Conservation (phyloP, 2,888 invertebrate genomes). For the Drosophila acutilabella region DNA sequence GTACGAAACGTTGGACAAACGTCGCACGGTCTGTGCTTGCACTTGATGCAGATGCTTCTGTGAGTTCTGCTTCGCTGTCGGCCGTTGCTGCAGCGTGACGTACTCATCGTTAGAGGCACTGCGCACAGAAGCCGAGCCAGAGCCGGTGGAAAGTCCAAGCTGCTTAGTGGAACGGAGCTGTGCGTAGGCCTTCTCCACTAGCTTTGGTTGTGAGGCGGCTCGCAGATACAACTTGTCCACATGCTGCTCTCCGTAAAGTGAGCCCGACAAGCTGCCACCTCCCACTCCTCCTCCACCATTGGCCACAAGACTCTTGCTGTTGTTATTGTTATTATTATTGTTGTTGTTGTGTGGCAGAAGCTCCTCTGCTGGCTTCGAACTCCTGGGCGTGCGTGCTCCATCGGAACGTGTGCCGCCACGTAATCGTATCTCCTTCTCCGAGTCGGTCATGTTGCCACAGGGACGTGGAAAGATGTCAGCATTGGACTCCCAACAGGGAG, state of each 20-base stretch:
- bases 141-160: constrained; percentile 38
- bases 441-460: constrained; percentile 92
- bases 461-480: constrained; percentile 93
- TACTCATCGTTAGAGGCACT: constrained; percentile 82
- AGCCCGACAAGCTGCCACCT: constrained; percentile 57
- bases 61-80: constrained; percentile 34
- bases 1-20: constrained; percentile 70
- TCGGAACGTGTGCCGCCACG: constrained; percentile 89
- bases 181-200: constrained; percentile 84
- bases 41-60: constrained; percentile 60
- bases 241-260: constrained; percentile 89
- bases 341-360: constrained; percentile 40
- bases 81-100: constrained; percentile 74
- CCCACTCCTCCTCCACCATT: constrained; percentile 33
- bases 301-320: constrained; percentile 25
- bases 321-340: constrained; percentile 67
- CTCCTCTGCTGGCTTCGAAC: constrained; percentile 67
- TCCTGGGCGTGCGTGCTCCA: constrained; percentile 87
- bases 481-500: constrained; percentile 93
- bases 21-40: constrained; percentile 43
- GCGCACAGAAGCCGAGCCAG: constrained; percentile 64
- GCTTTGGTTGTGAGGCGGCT: constrained; percentile 87
- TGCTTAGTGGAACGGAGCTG: constrained; percentile 83
- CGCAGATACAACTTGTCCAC: constrained; percentile 90
- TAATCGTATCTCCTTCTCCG: constrained; percentile 88